Percentiles rank a stretch among this genome's conserved stretches.
These are phyloP conservation scores for Amphipoea lucens DNA, from an alignment of 2,888 invertebrate genomes.

Conservation along the genomic window DNA sequence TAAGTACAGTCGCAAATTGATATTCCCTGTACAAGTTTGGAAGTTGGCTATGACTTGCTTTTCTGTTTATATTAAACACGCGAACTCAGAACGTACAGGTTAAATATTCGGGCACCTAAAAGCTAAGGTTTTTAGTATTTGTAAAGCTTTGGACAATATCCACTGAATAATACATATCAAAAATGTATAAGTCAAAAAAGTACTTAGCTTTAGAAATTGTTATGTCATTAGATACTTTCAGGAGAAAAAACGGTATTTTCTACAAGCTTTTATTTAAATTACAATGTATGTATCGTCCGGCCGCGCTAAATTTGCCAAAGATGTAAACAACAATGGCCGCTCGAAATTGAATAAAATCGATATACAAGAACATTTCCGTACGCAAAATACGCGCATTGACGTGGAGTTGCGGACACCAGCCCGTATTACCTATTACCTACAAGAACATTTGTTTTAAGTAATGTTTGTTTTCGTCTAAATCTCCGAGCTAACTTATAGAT, in stretches of 20 bases:
- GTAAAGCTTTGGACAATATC: neutral
- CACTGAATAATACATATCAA: slow-evolving; percentile 1
- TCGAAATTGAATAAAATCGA: no score
- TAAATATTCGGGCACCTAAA: slow-evolving; percentile 28
- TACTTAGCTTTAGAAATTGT: neutral
- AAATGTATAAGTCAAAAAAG: neutral
- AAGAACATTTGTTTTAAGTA: no score
- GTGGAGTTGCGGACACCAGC: no score
- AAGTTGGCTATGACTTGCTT: slow-evolving; percentile 61
- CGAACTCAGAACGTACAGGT: slow-evolving; percentile 26
- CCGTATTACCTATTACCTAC: no score
- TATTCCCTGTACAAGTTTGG: slow-evolving; percentile 65
- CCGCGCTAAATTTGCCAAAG: no score
- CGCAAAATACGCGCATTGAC: no score
- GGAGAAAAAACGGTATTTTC: neutral
- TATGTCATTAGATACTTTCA: neutral
- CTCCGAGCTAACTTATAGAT: no score
- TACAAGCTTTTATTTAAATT: no score
- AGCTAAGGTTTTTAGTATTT: neutral
- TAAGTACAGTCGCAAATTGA: slow-evolving; percentile 62
- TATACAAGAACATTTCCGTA: no score
- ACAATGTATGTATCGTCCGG: no score
- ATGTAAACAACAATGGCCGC: no score
- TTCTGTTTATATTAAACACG: slow-evolving; percentile 44
- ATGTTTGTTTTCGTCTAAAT: no score